Evolutionary conservation across 2,113 vertebrate genomes (phyloP).

Genomic region (Axis porcinus): DNA sequence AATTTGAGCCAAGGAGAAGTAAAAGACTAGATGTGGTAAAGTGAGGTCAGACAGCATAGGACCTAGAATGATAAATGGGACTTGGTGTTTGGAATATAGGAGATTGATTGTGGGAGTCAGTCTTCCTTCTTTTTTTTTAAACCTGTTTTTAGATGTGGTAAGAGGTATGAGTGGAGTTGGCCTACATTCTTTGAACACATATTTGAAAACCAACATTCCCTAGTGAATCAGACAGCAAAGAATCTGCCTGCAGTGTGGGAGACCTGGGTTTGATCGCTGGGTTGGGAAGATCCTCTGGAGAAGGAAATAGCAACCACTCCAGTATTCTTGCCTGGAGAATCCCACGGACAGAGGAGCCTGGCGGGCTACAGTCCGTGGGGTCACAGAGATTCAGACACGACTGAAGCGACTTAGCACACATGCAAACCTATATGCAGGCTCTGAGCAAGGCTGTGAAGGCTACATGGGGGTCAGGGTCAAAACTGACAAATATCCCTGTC

Average conservation of each 20-base stretch:
- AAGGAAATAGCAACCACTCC: background rate
- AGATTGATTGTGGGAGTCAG: background rate
- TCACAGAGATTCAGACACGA: background rate
- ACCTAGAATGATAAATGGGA: fast-evolving
- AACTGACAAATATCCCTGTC: background rate
- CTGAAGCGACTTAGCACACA: background rate
- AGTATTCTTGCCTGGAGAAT: background rate
- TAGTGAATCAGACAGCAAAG: background rate
- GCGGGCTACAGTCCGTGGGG: background rate
- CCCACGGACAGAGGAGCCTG: background rate
- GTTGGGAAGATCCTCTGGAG: background rate
- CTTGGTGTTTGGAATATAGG: background rate
- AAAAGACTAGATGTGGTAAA: no score
- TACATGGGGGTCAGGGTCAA: background rate
- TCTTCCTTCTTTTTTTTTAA: background rate
- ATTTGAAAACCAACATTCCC: background rate
- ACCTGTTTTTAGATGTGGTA: background rate
- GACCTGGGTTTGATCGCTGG: background rate
- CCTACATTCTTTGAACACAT: background rate
- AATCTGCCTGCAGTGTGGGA: background rate
- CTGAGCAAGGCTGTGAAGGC: background rate
- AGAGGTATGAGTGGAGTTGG: fast-evolving
- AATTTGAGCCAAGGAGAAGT: background rate
- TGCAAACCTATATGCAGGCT: background rate
- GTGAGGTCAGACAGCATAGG: background rate